These are phyloP conservation scores for Calcarius ornatus DNA, from an alignment of 2,113 vertebrate genomes.

Conservation along the genomic window DNA sequence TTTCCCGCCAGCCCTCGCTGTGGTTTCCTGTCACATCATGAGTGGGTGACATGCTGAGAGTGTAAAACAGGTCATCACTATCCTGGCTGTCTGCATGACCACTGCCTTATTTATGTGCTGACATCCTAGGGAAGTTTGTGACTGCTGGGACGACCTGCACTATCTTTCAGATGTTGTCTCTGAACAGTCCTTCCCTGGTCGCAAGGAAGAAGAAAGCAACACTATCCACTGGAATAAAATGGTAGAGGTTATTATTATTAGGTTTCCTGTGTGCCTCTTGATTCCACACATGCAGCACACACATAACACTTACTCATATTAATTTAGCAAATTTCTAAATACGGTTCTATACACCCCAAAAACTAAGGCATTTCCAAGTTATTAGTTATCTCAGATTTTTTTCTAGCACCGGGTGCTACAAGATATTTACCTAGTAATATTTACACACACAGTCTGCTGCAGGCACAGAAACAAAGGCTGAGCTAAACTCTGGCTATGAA, in stretches of 20 bases:
- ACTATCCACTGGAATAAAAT: neutral
- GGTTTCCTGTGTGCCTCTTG: neutral
- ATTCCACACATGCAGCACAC: neutral
- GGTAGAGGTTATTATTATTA: neutral
- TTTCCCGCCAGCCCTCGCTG: neutral
- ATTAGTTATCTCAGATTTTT: neutral
- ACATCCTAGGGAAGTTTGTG: neutral
- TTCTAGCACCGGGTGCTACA: neutral
- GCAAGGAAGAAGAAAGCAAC: neutral
- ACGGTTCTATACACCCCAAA: neutral
- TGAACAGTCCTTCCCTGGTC: neutral
- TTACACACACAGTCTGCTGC: neutral
- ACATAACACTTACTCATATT: neutral
- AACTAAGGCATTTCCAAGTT: neutral
- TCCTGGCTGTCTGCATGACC: neutral
- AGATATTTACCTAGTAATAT: neutral
- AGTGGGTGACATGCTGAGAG: neutral
- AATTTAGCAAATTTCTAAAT: neutral
- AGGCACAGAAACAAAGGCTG: neutral
- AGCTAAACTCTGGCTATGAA: neutral
- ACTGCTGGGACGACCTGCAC: neutral
- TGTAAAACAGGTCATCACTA: neutral
- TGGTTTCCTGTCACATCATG: neutral
- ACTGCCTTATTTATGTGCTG: neutral
- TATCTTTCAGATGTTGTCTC: neutral